Evolutionary conservation across 2,797 vertebrate species (phyloP).

Genomic region (Tokudaia tokunoshimensis): DNA sequence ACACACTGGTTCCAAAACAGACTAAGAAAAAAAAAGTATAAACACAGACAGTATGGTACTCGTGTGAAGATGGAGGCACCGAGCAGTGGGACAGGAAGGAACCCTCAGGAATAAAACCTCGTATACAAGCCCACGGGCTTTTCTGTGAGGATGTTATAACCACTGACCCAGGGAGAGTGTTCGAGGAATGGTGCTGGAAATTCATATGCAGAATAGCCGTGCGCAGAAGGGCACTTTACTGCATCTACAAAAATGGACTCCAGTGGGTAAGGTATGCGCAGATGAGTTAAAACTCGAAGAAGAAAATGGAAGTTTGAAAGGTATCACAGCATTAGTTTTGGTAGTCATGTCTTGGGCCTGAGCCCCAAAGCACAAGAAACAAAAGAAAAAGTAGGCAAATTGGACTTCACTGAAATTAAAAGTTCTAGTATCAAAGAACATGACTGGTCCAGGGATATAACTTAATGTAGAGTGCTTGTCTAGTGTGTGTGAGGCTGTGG

Average conservation of each 20-base stretch:
- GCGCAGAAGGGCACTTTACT: constrained; percentile 1
- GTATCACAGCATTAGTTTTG: background rate
- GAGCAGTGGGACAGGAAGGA: background rate
- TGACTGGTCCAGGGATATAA: background rate
- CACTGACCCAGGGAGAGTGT: background rate
- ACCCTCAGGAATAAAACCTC: background rate
- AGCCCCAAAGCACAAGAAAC: constrained; percentile 26
- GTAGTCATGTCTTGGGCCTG: background rate
- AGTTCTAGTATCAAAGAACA: constrained; percentile 32
- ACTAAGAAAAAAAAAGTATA: constrained; percentile 5
- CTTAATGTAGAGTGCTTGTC: background rate
- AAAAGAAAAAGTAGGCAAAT: constrained; percentile 10
- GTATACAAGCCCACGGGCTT: background rate
- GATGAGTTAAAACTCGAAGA: background rate
- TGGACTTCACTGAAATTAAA: constrained; percentile 19
- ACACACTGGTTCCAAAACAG: constrained; percentile 28
- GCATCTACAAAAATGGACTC: constrained; percentile 12
- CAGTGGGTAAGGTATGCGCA: background rate
- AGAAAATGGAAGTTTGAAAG: background rate
- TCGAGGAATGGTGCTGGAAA: background rate
- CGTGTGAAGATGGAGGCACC: background rate
- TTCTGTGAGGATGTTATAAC: background rate
- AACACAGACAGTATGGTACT: background rate
- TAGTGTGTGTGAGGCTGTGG: background rate
- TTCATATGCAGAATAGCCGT: background rate